phyloP scores from a whole-genome alignment of 2,113 vertebrate species.

The Neotoma lepida region DNA sequence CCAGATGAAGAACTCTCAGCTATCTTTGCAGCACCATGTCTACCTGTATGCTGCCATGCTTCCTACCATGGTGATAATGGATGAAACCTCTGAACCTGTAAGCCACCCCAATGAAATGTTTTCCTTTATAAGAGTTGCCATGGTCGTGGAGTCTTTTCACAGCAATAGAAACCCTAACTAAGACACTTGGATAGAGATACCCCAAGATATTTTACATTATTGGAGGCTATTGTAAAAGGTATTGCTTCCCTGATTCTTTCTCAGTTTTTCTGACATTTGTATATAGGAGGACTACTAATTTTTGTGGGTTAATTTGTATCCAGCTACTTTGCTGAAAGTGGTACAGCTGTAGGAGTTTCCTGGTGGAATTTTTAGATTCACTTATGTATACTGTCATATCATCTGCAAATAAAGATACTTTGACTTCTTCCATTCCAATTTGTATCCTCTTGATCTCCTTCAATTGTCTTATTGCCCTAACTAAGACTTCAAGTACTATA shows the following conservation, averaged over 20 bases:
- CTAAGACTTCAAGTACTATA: neutral
- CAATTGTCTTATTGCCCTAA: neutral
- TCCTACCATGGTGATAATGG: too few species aligned
- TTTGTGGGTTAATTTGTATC: neutral
- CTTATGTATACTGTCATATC: neutral
- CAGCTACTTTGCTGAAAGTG: neutral
- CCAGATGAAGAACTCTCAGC: too few species aligned
- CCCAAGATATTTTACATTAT: neutral
- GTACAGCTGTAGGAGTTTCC: neutral
- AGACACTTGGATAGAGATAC: neutral
- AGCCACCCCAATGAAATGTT: too few species aligned
- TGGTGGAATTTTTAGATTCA: neutral
- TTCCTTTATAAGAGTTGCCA: too few species aligned
- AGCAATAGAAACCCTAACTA: too few species aligned
- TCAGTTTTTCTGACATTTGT: neutral
- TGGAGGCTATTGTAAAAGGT: neutral
- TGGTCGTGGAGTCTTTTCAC: too few species aligned
- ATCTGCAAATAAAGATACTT: neutral
- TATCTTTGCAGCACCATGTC: too few species aligned
- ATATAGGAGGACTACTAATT: neutral
- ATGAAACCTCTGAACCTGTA: too few species aligned
- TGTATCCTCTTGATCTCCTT: neutral
- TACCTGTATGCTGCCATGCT: too few species aligned
- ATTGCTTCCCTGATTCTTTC: neutral
- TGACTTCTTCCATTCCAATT: neutral